A percentile compares a stretch with the other conserved stretches of the same genome.
Conservation (phyloP, 2,113 vertebrate species). For the Phaetusa simplex region DNA sequence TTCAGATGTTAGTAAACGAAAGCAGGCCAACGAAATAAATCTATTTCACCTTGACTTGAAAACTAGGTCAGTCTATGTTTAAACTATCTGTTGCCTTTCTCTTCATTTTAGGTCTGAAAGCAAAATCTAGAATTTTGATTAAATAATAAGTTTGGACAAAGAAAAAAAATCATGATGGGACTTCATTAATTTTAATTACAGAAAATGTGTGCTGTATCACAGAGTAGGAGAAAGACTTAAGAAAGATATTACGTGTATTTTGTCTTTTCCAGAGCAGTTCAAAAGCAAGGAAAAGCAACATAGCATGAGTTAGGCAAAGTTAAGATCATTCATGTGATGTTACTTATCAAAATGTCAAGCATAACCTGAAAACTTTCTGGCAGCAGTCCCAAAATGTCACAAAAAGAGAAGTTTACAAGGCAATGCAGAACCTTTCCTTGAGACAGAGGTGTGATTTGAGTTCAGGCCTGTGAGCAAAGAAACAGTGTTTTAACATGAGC, state of each 20-base stretch:
- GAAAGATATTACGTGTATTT: not conserved
- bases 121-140: not conserved
- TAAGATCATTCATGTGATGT: conserved; percentile 20
- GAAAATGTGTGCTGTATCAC: not conserved
- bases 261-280: not conserved
- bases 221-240: not conserved
- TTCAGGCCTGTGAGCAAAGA: conserved; percentile 13
- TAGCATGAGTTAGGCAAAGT: not conserved
- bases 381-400: conserved; percentile 52
- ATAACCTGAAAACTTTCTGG: conserved; percentile 46
- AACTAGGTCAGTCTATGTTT: not conserved
- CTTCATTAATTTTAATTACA: not conserved
- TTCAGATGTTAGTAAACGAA: not conserved
- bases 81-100: not conserved
- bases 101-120: not conserved
- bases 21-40: not conserved
- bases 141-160: not conserved
- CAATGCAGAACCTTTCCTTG: conserved; percentile 16
- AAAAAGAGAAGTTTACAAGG: not conserved
- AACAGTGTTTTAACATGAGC: not conserved
- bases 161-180: not conserved
- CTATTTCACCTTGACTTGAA: not conserved
- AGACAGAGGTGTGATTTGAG: conserved; percentile 17
- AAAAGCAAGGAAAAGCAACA: not conserved
- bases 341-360: conserved; percentile 59